Evolutionary conservation across 2,113 vertebrate species (phyloP).

Genomic region (Ameiurus melas): DNA sequence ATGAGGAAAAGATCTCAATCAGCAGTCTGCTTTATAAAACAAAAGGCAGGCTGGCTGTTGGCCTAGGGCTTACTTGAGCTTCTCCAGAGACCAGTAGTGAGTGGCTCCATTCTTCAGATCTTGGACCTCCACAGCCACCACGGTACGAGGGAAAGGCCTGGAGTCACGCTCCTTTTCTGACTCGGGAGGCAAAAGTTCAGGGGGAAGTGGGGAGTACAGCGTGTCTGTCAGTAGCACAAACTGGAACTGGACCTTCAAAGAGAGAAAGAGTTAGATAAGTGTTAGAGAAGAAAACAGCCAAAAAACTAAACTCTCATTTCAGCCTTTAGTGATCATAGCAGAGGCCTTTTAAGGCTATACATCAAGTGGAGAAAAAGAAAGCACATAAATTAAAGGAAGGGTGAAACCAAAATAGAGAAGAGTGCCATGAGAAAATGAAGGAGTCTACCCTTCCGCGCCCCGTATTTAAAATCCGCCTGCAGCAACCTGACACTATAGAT

Average conservation of each 20-base stretch:
- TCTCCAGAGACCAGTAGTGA: slow-evolving; percentile 96
- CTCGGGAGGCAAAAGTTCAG: slow-evolving; percentile 85
- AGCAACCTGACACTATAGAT: slow-evolving; percentile 21
- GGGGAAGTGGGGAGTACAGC: slow-evolving; percentile 89
- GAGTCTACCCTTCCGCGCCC: slow-evolving; percentile 7
- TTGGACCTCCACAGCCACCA: slow-evolving; percentile 95
- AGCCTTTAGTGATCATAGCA: not conserved
- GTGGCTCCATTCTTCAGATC: slow-evolving; percentile 97
- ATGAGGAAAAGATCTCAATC: not conserved
- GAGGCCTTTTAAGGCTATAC: slow-evolving; percentile 30
- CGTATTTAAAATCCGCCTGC: slow-evolving; percentile 45
- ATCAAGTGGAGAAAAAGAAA: slow-evolving; percentile 39
- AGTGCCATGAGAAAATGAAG: slow-evolving; percentile 28
- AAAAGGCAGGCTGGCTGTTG: not conserved
- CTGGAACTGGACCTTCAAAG: slow-evolving; percentile 91
- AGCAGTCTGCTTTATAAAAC: not conserved
- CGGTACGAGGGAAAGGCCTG: slow-evolving; percentile 88
- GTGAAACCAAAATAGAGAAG: slow-evolving; percentile 29
- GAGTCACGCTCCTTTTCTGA: slow-evolving; percentile 75
- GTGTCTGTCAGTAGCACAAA: slow-evolving; percentile 96
- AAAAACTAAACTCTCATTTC: not conserved
- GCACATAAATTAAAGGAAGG: slow-evolving; percentile 53
- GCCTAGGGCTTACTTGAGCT: slow-evolving; percentile 83
- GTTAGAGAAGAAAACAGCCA: not conserved
- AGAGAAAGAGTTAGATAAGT: not conserved